These are phyloP conservation scores for Melanchra persicariae DNA, from an alignment of 2,888 invertebrate species.

Conservation along the genomic window DNA sequence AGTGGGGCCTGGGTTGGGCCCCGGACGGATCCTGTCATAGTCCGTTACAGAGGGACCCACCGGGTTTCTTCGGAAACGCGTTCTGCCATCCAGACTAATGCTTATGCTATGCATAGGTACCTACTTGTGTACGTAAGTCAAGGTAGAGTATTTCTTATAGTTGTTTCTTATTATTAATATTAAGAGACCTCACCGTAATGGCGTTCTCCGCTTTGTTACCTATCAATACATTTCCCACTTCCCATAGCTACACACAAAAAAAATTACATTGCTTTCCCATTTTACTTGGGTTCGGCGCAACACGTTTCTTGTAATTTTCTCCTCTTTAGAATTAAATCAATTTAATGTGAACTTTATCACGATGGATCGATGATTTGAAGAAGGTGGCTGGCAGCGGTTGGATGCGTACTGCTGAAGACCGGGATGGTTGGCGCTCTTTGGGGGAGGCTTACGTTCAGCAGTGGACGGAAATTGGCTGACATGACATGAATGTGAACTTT, in stretches of 20 bases:
- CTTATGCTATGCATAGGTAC: conserved; percentile 17
- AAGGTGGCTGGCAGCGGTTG: too few species aligned
- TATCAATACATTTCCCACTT: too few species aligned
- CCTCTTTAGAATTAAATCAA: not conserved
- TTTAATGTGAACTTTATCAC: too few species aligned
- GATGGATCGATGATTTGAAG: too few species aligned
- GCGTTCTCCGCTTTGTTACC: not conserved
- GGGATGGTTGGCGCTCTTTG: too few species aligned
- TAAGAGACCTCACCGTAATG: not conserved
- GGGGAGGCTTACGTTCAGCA: too few species aligned
- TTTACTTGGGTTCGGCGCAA: too few species aligned
- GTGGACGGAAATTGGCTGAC: too few species aligned
- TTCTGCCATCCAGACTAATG: conserved; percentile 48
- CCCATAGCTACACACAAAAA: too few species aligned
- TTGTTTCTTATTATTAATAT: not conserved
- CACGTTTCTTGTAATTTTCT: not conserved
- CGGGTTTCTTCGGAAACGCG: conserved; percentile 59
- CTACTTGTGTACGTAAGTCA: conserved; percentile 18
- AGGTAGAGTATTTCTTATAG: conserved; percentile 29
- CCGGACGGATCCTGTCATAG: conserved; percentile 67
- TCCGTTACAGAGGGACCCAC: conserved; percentile 66
- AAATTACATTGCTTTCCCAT: too few species aligned
- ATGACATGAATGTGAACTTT: too few species aligned
- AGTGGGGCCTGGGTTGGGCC: conserved; percentile 67
- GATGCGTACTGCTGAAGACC: too few species aligned